phyloP scores from a whole-genome alignment of 1,140 invertebrate species.

The Hypothenemus hampei region DNA sequence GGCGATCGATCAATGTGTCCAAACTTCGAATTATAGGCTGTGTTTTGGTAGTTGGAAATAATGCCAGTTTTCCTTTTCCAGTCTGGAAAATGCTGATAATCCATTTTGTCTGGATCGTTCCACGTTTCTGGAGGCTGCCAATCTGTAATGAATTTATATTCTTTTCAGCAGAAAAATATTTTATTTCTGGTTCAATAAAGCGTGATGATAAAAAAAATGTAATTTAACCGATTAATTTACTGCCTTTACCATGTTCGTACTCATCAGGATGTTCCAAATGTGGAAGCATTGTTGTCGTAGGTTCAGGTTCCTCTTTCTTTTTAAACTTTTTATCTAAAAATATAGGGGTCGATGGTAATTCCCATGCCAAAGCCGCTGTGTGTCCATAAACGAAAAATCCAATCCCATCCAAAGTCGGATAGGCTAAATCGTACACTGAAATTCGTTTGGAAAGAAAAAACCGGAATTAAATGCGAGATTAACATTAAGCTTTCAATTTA shows the following conservation, averaged over 20 bases:
- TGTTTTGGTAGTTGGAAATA: too few species aligned
- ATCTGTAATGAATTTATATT: neutral
- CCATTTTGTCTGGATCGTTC: too few species aligned
- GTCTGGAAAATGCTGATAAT: too few species aligned
- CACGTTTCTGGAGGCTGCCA: too few species aligned
- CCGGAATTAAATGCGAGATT: too few species aligned
- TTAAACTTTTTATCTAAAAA: constrained; percentile 15
- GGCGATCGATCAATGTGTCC: too few species aligned
- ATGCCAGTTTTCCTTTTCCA: too few species aligned
- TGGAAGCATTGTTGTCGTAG: constrained; percentile 11
- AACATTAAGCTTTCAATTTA: neutral
- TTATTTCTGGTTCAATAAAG: neutral
- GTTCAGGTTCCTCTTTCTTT: neutral
- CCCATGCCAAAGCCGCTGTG: constrained; percentile 68
- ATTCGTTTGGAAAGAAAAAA: too few species aligned
- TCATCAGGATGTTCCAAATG: neutral
- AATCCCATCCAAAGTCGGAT: constrained; percentile 49
- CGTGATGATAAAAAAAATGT: neutral
- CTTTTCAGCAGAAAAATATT: neutral
- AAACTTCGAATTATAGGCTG: too few species aligned
- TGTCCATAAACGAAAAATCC: constrained; percentile 61
- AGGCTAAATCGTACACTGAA: constrained; percentile 16
- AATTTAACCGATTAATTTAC: neutral
- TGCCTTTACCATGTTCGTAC: neutral
- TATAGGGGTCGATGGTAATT: constrained; percentile 60